Base-by-base conservation (phyloP, 2,797 vertebrate genomes). In the Sebastes kiyomatsui region DNA sequence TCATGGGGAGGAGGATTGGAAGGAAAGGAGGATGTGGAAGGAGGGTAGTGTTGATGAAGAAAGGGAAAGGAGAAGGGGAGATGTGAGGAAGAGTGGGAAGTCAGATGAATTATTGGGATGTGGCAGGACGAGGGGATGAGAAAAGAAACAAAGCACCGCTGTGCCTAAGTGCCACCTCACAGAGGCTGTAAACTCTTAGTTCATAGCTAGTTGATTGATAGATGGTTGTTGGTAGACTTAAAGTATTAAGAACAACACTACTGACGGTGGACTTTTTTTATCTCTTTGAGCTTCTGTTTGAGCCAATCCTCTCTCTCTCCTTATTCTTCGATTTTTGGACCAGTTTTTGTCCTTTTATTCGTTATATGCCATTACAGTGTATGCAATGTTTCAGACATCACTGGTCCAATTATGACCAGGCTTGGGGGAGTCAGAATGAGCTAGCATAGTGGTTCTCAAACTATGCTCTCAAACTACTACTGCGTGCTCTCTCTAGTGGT, bases 1-100 rank as follows among this genome's bases (percentile, higher is more conserved):
- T 82, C 73, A 46, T 77, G 30, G 58, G 64, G 64, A 5, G 49
- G 71, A 6, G 65, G 71, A 27, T 54, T 61, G 64, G 5, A 25
- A 35, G 20, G 10, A 18, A 49, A 58, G 67, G 59, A 74, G 61
- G 58, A 66, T 61, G 35, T 70, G 28, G 64, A 69, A 4, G 12
- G 38, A 55, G 16, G 16, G 35, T 7, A 22, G 22, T 30, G 13
- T 49, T 54, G 8, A 61, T 62, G 52, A 71, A 4, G 10, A 69
- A 65, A 55, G 14, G 1, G 18, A 56, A 61, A 20, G 27, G n/a
- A 69, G 46, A 33, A 60, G 6, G 62, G 70, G 64, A 56, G 32
- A 22, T 75, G 74, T 38, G 30, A 52, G 61, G 35, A 58, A 70
- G 23, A 71, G n/a, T 10, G 7, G 16, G 18, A 35, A 16, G 22